Percentiles rank a stretch among this genome's conserved stretches.
Evolutionary conservation across 92 coral and sea anemone species (phyloP).

Genomic region (Epizoanthus rinbou): DNA sequence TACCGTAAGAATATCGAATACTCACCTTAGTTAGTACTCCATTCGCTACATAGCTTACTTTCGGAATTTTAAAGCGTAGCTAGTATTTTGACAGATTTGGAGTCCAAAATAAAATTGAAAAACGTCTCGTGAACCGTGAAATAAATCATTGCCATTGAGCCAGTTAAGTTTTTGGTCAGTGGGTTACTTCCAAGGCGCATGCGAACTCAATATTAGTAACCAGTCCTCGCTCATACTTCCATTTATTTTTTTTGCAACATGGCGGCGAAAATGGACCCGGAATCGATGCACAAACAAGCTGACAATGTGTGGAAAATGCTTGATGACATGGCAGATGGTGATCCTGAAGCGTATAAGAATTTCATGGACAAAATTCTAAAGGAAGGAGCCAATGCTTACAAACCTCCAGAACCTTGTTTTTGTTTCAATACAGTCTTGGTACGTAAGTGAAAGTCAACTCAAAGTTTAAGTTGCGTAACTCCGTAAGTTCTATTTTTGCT

Average conservation of each 20-base stretch:
- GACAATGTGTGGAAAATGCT: constrained; percentile 95
- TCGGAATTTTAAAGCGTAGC: background rate
- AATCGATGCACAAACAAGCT: constrained; percentile 70
- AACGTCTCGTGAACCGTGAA: no score
- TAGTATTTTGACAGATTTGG: background rate
- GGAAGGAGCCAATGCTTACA: constrained; percentile 69
- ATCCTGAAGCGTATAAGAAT: constrained; percentile 86
- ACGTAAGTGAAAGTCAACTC: background rate
- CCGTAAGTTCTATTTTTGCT: no score
- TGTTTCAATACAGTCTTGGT: constrained; percentile 86
- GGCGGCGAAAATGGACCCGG: constrained; percentile 73
- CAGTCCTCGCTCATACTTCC: constrained; percentile 32
- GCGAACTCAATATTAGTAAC: background rate
- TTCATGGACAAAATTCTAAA: constrained; percentile 83
- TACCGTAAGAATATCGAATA: no score
- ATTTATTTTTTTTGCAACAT: constrained; percentile 29
- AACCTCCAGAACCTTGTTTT: constrained; percentile 91
- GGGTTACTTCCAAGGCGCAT: background rate
- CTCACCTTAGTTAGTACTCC: no score
- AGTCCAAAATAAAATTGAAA: background rate
- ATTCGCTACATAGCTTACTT: no score
- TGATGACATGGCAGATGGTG: constrained; percentile 87
- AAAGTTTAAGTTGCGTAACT: no score
- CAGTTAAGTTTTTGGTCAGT: constrained; percentile 10
- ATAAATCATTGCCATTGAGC: background rate